These are phyloP conservation scores for Pyrocephalus nanus DNA, from an alignment of 2,797 vertebrate genomes.

Conservation along the genomic window DNA sequence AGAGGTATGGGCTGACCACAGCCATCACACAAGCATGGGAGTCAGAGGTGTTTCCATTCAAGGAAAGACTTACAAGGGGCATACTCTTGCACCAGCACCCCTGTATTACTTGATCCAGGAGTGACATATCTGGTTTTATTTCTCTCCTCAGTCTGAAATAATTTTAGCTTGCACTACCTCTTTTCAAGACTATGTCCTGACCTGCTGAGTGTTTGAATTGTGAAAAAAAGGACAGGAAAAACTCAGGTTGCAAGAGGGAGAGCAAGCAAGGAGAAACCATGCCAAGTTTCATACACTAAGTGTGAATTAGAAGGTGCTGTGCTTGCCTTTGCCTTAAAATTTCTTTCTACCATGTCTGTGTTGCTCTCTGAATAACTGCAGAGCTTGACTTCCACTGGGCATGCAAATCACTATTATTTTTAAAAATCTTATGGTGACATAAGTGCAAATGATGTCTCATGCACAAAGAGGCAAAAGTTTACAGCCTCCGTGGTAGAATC, in stretches of 20 bases:
- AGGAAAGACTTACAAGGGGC: neutral
- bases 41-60: neutral
- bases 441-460: neutral
- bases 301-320: neutral
- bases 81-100: neutral
- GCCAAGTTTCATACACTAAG: neutral
- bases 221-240: neutral
- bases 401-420: neutral
- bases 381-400: neutral
- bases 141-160: neutral
- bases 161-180: neutral
- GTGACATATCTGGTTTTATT: neutral
- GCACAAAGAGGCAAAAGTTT: neutral
- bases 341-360: neutral
- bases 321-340: neutral
- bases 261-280: neutral
- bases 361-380: neutral
- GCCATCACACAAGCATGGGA: neutral
- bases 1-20: neutral
- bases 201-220: neutral
- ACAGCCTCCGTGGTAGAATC: neutral
- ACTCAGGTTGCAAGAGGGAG: neutral
- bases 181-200: neutral
- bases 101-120: neutral
- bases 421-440: neutral